Base-by-base conservation (phyloP, 2,888 invertebrate genomes). In the Patella pellucida region DNA sequence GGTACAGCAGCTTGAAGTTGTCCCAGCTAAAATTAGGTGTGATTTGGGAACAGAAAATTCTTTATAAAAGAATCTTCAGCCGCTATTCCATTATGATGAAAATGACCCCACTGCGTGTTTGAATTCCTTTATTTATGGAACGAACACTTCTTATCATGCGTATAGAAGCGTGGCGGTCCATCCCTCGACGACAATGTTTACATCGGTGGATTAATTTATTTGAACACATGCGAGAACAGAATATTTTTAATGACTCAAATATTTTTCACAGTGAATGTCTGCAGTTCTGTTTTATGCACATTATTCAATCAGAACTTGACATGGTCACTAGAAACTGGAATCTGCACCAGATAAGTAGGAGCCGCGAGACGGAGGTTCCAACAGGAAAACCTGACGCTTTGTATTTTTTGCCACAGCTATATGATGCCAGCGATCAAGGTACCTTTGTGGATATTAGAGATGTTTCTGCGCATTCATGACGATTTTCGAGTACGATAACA, bases 381-480 rank as follows among this genome's bases (percentile, higher is more conserved):
- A 27, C 27, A 27, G 27, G 27, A 27, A 27, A 27, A 27, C 27
- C 27, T 27, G 27, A 27, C 27, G 27, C 27, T 2, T 2, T 27
- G 27, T 27, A 27, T 27, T 27, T 27, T 27, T 27, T 27, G 27
- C 27, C 27, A 27, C 27, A 27, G 54, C 54, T 52, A 52, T 52
- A 52, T 52, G 54, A 52, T 52, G 54, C 54, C 54, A 52, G 54
- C 16, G 54, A 52, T 52, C 54, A 52, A 52, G 54, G 54, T 52
- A 52, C 54, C 54, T 52, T 52, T 52, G 54, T 52, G 54, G 54
- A 52, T 52, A 52, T 52, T 52, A 52, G 54, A 52, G 54, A 52
- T 52, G 54, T 52, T 52, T 52, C 54, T 52, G 54, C 54, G 54
- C 54, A 52, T 52, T 1, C 16, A 52, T 52, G 54, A 52, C 54